Conservation (phyloP, 2,797 vertebrate genomes). For the Pantherophis vulpinus region DNA sequence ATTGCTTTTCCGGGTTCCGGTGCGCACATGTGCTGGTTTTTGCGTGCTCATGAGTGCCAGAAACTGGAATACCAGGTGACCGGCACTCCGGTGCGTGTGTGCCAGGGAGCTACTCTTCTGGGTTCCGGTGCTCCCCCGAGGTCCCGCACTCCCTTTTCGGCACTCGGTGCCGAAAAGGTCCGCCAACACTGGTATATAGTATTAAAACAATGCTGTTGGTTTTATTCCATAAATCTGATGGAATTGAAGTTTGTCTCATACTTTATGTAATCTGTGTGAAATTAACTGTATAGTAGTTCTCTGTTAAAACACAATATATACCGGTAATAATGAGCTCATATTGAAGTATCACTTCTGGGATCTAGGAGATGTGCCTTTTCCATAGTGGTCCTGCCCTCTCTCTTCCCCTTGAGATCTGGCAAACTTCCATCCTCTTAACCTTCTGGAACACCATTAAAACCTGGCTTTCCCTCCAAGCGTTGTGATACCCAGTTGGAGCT, state of each 20-base stretch:
- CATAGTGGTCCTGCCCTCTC: not conserved
- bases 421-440: not conserved
- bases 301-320: not conserved
- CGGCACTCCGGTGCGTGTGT: accelerated
- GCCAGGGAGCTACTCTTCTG: no score
- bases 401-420: not conserved
- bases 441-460: not conserved
- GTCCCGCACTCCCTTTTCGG: no score
- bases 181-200: not conserved
- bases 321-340: not conserved
- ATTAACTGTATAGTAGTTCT: not conserved
- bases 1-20: no score
- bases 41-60: no score
- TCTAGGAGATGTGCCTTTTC: not conserved
- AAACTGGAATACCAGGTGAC: no score
- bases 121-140: no score
- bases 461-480: not conserved
- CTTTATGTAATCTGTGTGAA: not conserved
- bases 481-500: not conserved
- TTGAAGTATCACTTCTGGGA: not conserved
- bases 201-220: not conserved
- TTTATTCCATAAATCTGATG: not conserved
- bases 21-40: no score
- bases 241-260: not conserved
- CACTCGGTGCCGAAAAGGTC: no score